A percentile compares a stretch with the other conserved stretches of the same genome.
Conservation (phyloP, 2,113 vertebrate species). For the Pantherophis guttatus region DNA sequence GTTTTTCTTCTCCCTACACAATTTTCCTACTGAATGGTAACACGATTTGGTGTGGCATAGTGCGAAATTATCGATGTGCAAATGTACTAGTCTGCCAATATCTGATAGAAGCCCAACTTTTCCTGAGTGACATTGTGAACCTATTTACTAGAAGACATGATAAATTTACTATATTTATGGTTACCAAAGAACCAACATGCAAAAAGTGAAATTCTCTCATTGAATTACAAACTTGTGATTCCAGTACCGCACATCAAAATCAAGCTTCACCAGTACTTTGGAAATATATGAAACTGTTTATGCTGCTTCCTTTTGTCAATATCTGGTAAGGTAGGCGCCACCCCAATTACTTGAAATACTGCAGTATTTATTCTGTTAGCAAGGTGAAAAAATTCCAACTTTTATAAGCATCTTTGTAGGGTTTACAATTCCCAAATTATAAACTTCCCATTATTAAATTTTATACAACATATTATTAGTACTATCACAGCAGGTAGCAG, state of each 20-base stretch:
- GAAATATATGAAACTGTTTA: not conserved
- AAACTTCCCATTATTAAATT: not conserved
- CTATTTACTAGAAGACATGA: not conserved
- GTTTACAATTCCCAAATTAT: not conserved
- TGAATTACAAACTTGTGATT: not conserved
- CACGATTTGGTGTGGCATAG: not conserved
- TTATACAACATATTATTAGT: not conserved
- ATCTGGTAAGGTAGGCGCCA: not conserved
- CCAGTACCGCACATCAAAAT: not conserved
- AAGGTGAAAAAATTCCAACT: not conserved
- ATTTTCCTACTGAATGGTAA: not conserved
- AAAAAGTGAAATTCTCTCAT: not conserved
- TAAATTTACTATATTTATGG: not conserved
- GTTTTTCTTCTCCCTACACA: not conserved
- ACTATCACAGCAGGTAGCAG: not conserved
- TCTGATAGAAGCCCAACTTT: not conserved
- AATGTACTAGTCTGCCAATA: not conserved
- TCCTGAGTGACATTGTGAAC: not conserved
- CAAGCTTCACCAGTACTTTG: not conserved
- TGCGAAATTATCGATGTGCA: not conserved
- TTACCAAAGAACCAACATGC: not conserved
- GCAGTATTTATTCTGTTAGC: not conserved
- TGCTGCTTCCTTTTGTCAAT: not conserved
- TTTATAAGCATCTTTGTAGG: not conserved
- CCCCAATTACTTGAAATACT: not conserved